Evolutionary conservation across 2,113 vertebrate genomes (phyloP).

Genomic region (Hypocryptadius cinnamomeus): DNA sequence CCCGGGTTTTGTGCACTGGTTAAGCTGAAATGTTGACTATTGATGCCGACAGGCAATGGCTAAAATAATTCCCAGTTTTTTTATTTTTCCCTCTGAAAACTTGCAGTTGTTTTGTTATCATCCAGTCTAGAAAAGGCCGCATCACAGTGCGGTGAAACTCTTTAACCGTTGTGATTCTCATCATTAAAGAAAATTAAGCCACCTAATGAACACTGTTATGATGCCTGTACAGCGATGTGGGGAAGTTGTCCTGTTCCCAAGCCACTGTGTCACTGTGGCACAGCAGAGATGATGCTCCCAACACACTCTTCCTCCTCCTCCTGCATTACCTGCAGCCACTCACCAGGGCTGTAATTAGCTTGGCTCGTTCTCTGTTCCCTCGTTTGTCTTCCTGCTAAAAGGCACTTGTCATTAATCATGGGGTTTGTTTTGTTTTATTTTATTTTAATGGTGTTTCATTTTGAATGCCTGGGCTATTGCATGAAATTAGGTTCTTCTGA

Average conservation of each 20-base stretch:
- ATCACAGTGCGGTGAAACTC: accelerated
- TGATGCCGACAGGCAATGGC: not conserved
- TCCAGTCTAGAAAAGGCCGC: not conserved
- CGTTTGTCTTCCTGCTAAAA: conserved; percentile 30
- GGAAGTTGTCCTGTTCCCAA: not conserved
- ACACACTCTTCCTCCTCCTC: not conserved
- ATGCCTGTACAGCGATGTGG: not conserved
- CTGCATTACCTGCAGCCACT: conserved; percentile 17
- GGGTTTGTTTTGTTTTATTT: not conserved
- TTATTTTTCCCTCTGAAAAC: not conserved
- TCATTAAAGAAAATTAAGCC: not conserved
- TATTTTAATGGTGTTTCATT: conserved; percentile 10
- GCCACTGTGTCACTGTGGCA: not conserved
- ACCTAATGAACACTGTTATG: not conserved
- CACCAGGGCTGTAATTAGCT: conserved; percentile 33
- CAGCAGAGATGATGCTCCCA: not conserved
- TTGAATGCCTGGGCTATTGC: not conserved
- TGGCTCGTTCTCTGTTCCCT: conserved; percentile 17
- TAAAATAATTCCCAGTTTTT: not conserved
- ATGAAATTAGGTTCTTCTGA: not conserved
- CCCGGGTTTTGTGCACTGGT: not conserved
- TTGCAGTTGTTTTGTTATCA: not conserved
- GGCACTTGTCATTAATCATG: conserved; percentile 4
- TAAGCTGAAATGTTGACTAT: not conserved
- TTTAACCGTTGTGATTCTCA: not conserved